Evolutionary conservation across 2,113 vertebrate genomes (phyloP).

Genomic region (Dinomys branickii): DNA sequence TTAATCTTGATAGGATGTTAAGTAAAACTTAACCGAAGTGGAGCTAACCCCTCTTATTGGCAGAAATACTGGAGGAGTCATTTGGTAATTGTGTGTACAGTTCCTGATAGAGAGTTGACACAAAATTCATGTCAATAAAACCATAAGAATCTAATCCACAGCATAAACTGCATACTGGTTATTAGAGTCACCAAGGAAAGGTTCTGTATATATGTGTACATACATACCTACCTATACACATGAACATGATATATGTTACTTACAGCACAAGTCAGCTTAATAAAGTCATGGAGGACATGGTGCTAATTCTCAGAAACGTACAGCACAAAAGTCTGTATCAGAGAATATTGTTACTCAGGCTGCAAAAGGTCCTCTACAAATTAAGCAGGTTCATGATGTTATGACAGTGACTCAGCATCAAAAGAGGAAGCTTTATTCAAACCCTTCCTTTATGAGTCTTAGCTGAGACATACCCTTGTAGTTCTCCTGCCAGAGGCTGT

Average conservation of each 20-base stretch:
- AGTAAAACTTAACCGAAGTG: background rate
- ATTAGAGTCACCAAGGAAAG: background rate
- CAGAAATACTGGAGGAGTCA: background rate
- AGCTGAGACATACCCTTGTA: background rate
- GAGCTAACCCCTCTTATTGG: background rate
- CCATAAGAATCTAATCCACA: background rate
- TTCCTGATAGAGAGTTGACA: background rate
- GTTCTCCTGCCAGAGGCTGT: background rate
- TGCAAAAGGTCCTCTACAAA: background rate
- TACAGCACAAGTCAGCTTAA: background rate
- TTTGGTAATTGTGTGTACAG: background rate
- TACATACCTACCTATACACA: background rate
- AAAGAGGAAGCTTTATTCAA: background rate
- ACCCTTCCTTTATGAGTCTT: background rate
- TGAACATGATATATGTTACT: background rate
- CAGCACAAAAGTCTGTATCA: background rate
- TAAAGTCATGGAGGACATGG: background rate
- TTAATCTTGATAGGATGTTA: background rate
- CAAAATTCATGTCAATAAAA: too few species aligned
- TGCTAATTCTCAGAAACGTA: background rate
- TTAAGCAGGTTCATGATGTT: background rate
- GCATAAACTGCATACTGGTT: background rate
- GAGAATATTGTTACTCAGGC: background rate
- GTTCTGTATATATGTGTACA: background rate
- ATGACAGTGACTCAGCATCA: background rate